Conservation (phyloP, 2,113 vertebrate species). For the Solea senegalensis region DNA sequence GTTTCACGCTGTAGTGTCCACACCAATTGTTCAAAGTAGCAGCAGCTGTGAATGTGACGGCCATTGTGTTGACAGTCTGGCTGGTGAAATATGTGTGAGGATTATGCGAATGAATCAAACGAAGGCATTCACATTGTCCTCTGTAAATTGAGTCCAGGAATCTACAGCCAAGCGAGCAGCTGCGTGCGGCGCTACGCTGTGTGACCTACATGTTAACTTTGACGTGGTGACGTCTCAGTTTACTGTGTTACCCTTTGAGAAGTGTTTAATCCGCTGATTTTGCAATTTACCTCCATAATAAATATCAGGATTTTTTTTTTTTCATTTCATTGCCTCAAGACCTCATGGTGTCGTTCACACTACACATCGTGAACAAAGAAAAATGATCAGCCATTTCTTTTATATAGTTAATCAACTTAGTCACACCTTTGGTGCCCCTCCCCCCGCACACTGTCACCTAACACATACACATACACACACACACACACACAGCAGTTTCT, state of each 20-base stretch:
- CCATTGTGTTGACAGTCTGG: conserved; percentile 8
- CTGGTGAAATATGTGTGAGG: conserved; percentile 20
- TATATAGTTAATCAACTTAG: no score
- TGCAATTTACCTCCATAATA: no score
- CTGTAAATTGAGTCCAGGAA: background rate
- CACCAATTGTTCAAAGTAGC: conserved; percentile 28
- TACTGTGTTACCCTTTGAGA: background rate
- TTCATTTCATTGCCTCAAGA: no score
- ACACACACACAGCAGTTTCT: no score
- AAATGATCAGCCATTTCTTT: no score
- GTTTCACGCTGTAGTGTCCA: conserved; percentile 6
- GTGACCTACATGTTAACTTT: background rate
- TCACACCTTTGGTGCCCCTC: no score
- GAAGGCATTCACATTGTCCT: background rate
- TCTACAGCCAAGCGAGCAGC: background rate
- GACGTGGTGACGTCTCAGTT: background rate
- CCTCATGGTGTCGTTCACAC: no score
- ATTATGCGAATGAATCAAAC: conserved; percentile 1
- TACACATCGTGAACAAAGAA: no score
- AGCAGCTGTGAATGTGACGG: conserved; percentile 20
- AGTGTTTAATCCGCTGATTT: no score
- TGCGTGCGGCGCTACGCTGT: background rate
- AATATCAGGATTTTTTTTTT: no score
- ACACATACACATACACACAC: no score
- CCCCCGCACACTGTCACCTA: no score